Percentiles rank a stretch among this genome's conserved stretches.
Conservation (phyloP, 2,797 vertebrate genomes). For the Diplodus sargus region DNA sequence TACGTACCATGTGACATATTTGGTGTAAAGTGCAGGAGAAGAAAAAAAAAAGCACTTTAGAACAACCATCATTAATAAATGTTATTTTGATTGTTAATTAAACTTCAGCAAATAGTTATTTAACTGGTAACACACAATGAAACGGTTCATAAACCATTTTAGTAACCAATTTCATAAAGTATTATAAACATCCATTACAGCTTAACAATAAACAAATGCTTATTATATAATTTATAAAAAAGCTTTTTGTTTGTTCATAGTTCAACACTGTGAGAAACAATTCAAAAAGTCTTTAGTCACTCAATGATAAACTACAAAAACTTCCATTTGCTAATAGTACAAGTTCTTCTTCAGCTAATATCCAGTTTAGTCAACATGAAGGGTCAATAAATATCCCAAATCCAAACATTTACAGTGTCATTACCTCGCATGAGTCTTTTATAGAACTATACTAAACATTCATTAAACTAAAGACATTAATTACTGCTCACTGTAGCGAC, state of each 20-base stretch:
- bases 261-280: neutral
- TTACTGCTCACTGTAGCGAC: neutral
- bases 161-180: no score
- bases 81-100: no score
- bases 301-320: neutral
- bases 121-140: no score
- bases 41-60: neutral
- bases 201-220: no score
- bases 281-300: neutral
- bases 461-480: conserved; percentile 7
- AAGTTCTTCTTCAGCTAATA: neutral
- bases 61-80: no score
- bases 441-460: neutral
- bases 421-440: conserved; percentile 32
- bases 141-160: no score
- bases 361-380: neutral
- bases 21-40: neutral
- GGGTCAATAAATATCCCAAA: conserved; percentile 21
- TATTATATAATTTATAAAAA: no score
- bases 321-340: no score
- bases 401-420: conserved; percentile 9
- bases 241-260: no score
- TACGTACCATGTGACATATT: neutral
- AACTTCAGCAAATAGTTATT: no score
- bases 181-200: no score